Conservation (phyloP, 2,888 invertebrate species). For the Amphiduros pacificus region DNA sequence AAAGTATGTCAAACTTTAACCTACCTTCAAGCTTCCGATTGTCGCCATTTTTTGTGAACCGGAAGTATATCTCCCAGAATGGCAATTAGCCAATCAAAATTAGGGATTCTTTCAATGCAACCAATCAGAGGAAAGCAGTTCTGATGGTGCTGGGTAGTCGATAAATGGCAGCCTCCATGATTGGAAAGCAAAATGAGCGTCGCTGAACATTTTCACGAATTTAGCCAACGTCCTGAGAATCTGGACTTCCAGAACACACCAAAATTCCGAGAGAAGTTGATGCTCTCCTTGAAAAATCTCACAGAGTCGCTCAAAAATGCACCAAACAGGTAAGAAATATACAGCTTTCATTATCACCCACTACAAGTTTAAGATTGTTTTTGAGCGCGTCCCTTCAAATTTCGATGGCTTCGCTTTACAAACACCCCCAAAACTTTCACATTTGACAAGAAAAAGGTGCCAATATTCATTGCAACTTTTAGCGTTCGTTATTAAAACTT, state of each 20-base stretch:
- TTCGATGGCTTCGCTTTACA: no score
- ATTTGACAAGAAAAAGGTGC: no score
- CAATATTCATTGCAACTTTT: no score
- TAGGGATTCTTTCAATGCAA: constrained; percentile 4
- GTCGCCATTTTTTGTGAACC: neutral
- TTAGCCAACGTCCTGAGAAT: constrained; percentile 15
- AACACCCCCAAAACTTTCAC: no score
- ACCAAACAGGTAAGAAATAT: constrained; percentile 14
- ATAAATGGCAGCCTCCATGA: constrained; percentile 21
- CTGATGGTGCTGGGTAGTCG: neutral
- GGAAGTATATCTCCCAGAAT: neutral
- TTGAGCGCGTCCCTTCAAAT: constrained; percentile 17
- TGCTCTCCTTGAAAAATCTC: constrained; percentile 12
- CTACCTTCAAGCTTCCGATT: constrained; percentile 14
- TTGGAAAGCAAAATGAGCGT: constrained; percentile 7
- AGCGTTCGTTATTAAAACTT: no score
- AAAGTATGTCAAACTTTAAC: neutral
- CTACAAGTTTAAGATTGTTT: constrained; percentile 1
- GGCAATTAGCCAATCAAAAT: constrained; percentile 2
- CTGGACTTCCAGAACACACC: constrained; percentile 14
- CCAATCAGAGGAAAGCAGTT: constrained; percentile 14
- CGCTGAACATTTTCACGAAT: constrained; percentile 17
- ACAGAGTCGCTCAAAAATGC: constrained; percentile 17
- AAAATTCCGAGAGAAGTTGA: constrained; percentile 11
- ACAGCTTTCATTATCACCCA: constrained; percentile 2